phyloP scores from a whole-genome alignment of 2,113 vertebrate species.

The Conger conger region DNA sequence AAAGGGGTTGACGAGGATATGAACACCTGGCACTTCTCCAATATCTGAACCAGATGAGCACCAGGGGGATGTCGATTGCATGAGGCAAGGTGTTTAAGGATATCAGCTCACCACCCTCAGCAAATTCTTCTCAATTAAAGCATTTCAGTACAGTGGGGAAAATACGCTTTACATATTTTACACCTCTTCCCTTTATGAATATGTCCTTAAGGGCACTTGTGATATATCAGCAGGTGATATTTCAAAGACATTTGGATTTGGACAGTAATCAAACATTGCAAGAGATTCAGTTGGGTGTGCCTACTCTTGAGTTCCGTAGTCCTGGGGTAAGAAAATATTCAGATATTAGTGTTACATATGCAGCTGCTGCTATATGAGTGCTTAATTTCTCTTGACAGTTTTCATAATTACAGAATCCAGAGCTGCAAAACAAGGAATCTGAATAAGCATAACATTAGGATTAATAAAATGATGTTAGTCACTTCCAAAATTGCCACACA shows the following conservation, averaged over 20 bases:
- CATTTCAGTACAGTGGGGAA: slow-evolving; percentile 61
- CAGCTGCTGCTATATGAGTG: neutral
- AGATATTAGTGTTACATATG: neutral
- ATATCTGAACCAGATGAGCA: slow-evolving; percentile 62
- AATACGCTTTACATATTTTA: slow-evolving; percentile 29
- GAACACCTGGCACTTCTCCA: slow-evolving; percentile 67
- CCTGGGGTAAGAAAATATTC: neutral
- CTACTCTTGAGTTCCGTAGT: neutral
- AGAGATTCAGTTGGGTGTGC: neutral
- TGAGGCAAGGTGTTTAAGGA: slow-evolving; percentile 68
- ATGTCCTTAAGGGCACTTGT: slow-evolving; percentile 1
- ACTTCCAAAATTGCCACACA: neutral
- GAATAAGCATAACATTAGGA: neutral
- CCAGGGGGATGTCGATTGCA: slow-evolving; percentile 71
- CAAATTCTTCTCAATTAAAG: slow-evolving; percentile 69
- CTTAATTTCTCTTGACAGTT: neutral
- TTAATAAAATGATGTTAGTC: neutral
- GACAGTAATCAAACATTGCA: neutral
- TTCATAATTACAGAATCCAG: neutral
- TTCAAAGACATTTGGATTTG: neutral
- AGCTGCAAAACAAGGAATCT: neutral
- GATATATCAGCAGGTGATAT: neutral
- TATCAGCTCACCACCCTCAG: slow-evolving; percentile 68
- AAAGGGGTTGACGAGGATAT: slow-evolving; percentile 63
- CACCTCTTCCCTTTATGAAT: slow-evolving; percentile 24